Conservation (phyloP, 2,888 invertebrate species). For the Zhuqinia jingwanae region DNA sequence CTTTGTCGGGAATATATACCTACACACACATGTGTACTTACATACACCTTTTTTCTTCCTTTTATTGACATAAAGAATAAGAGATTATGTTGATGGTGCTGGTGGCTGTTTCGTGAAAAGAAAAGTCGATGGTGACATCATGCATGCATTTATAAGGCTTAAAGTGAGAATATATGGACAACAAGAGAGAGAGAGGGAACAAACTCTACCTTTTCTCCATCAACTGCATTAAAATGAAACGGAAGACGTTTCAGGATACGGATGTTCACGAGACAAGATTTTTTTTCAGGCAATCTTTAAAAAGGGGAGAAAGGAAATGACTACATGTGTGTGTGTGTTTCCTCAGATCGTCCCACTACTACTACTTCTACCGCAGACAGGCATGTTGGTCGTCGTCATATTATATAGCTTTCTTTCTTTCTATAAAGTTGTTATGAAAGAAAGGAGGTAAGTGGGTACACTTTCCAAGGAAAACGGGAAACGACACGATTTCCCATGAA, state of each 20-base stretch:
- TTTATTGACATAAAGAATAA: background rate
- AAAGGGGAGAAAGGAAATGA: background rate
- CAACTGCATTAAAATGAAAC: slow-evolving; percentile 16
- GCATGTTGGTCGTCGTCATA: background rate
- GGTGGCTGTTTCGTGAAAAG: background rate
- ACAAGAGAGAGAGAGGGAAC: background rate
- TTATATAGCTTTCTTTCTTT: background rate
- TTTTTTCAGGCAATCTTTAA: too few relatives aligned
- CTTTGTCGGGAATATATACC: background rate
- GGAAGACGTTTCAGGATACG: slow-evolving; percentile 20
- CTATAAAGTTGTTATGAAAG: background rate
- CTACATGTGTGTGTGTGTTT: background rate
- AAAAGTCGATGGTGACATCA: slow-evolving; percentile 36
- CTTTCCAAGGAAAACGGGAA: too few relatives aligned
- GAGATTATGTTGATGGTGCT: background rate
- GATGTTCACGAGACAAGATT: too few relatives aligned
- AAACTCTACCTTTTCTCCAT: background rate
- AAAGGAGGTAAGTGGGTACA: background rate
- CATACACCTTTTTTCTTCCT: background rate
- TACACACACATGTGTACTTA: too few relatives aligned
- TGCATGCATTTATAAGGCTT: slow-evolving; percentile 3
- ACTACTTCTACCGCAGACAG: too few relatives aligned
- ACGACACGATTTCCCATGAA: slow-evolving; percentile 21
- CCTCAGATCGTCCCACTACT: background rate
- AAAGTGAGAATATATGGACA: background rate